Conservation (phyloP, 1,140 invertebrate genomes). For the Meteorus sp. region DNA sequence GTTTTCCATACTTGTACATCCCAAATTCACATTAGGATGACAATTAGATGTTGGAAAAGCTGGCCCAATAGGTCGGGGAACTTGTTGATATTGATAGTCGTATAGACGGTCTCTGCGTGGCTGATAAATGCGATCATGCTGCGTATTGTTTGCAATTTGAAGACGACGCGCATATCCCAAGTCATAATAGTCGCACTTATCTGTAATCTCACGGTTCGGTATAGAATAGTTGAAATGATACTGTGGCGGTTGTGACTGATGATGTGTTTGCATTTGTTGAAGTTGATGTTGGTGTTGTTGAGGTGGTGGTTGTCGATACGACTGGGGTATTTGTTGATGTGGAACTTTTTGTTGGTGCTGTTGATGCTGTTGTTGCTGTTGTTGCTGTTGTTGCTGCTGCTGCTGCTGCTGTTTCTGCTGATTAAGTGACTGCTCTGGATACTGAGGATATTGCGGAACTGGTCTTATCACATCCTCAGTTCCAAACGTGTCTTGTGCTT, state of each 20-base stretch:
- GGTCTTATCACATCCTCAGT: slow-evolving; percentile 38
- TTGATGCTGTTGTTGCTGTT: slow-evolving; percentile 11
- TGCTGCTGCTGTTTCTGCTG: slow-evolving; percentile 29
- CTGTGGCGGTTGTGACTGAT: slow-evolving; percentile 12
- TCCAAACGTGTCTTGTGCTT: slow-evolving; percentile 48
- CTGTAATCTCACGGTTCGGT: not conserved
- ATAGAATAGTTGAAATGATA: slow-evolving; percentile 13
- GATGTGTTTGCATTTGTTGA: slow-evolving; percentile 10
- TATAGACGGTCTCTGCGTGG: slow-evolving; percentile 22
- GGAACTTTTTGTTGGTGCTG: slow-evolving; percentile 7
- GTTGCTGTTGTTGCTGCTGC: slow-evolving; percentile 27
- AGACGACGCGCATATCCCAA: not conserved
- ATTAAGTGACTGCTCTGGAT: slow-evolving; percentile 35
- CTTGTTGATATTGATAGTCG: slow-evolving; percentile 43
- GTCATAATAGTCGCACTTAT: not conserved
- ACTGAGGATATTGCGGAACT: slow-evolving; percentile 41
- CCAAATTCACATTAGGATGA: slow-evolving; percentile 31
- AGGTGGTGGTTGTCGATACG: slow-evolving; percentile 6
- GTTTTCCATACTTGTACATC: slow-evolving; percentile 10
- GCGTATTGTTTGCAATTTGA: slow-evolving; percentile 28
- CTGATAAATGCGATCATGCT: slow-evolving; percentile 41
- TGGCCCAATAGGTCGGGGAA: slow-evolving; percentile 41
- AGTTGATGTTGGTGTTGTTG: slow-evolving; percentile 10
- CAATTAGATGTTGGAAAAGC: slow-evolving; percentile 43
- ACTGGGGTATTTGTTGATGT: slow-evolving; percentile 22